phyloP scores from a whole-genome alignment of 2,797 vertebrate species.

The Pygocentrus nattereri region DNA sequence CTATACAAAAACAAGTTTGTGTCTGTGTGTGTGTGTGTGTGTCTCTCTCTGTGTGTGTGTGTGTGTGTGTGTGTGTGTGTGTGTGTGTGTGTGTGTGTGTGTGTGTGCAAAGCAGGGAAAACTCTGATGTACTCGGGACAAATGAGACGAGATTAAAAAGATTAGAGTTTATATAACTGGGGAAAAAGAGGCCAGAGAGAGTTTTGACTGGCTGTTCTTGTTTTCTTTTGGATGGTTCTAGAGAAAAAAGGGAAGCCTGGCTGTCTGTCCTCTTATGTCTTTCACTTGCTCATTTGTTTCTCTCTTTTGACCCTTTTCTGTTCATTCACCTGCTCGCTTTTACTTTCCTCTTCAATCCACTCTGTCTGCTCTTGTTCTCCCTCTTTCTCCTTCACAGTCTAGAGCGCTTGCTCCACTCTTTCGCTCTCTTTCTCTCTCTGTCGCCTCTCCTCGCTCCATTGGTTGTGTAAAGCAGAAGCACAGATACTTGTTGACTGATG shows the following conservation, averaged over 20 bases:
- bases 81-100: no score
- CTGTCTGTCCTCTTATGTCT: conserved; percentile 1
- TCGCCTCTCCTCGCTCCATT: conserved; percentile 53
- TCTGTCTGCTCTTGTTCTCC: conserved; percentile 18
- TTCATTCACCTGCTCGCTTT: conserved; percentile 1
- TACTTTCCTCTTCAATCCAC: conserved; percentile 15
- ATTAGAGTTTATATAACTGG: conserved; percentile 57
- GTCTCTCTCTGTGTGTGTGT: no score
- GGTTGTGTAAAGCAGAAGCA: conserved; percentile 53
- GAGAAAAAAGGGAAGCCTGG: background rate
- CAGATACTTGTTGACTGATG: conserved; percentile 64
- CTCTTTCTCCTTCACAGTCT: conserved; percentile 11
- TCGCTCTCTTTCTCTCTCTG: conserved; percentile 12
- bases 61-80: no score
- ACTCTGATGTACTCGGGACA: conserved; percentile 33
- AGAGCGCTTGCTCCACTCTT: background rate
- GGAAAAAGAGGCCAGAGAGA: conserved; percentile 9
- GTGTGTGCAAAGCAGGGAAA: no score
- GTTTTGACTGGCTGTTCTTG: background rate
- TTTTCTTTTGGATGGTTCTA: background rate
- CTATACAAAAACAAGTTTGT: no score
- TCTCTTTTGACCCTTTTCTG: background rate
- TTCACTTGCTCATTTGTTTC: conserved; percentile 4
- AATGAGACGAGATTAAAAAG: conserved; percentile 53
- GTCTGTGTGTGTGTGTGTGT: no score